Base-by-base conservation (phyloP, 2,113 vertebrate genomes). In the Conger conger region DNA sequence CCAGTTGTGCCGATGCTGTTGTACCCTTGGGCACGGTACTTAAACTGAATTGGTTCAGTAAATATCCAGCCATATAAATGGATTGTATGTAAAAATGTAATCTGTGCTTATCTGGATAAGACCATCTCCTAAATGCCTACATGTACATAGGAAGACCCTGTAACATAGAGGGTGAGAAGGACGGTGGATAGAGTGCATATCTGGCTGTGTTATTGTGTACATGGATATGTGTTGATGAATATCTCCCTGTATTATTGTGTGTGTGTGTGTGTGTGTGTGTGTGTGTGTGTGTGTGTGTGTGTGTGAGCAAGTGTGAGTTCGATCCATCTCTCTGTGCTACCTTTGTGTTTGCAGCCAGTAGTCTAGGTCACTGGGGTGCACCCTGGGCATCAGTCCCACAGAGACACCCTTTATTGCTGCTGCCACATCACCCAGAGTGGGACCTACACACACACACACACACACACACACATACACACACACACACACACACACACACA, bases 191-290 rank as follows among this genome's bases (percentile, higher is more conserved):
- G 54, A 9, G 23, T 33, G 15, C 23, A 27, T 63, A 63, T 63
- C 57, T 63, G 8, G 2, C 57, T 63, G 23, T 60, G 57, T 57
- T 57, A 57, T 68, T 27, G 16, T 79, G 37, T 13, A 68, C 7
- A 3, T 84, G 79, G 60, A 38, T 33, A 33, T 53, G 37, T 35
- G 23, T 80, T 2, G 33, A 16, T 38, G 81, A 20, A 30, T 36
- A 8, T 36, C 63, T 80, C 33, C 38, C 17, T 79, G 79, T 82
- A 20, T 42, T 42, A 42, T 42, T 82, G 40, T 68, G 40, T 68
- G 33, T 35, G 57, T 63, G 76, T 82, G 73, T 85, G 60, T 79
- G 8, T 40, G 45, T 83, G 50, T 88, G 35, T 60, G 54, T 38
- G 37, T 18, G 30, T 73, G 82, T 83, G 40, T 15, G 53, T 38